Evolutionary conservation across 2,888 invertebrate species (phyloP), one percentile per base, ranked within the genome.

Genomic region (Criorhina ranunculi): DNA sequence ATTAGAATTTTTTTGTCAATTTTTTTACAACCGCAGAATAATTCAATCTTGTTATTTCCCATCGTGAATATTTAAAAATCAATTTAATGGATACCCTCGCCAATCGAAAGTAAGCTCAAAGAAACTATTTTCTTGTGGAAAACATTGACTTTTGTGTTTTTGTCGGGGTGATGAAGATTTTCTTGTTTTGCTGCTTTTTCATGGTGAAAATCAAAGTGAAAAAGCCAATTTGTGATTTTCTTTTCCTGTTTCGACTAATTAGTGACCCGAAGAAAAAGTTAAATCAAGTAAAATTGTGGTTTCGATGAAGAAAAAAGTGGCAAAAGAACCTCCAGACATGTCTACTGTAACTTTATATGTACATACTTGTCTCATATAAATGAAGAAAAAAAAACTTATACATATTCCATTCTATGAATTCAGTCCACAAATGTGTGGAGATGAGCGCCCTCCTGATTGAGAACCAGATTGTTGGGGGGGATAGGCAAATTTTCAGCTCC

Each of bases 81-180:
- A 57, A 62, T 19, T 69, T 17, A 57, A 80, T 80, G 80, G 70
- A 80, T 57, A 66, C 19, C 17, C 17, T 5, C 55, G 15, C n/a
- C 24, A 66, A 46, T 46, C 59, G 59, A 85, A 80, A 70, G 85
- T 85, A 80, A 85, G 85, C 69, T n/a, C 5, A 37, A 64, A 33
- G 40, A 12, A n/a, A 73, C 37, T 12, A 77, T 44, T 55, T 59
- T 37, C 15, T 15, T n/a, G 51, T 60, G 67, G n/a, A 60, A 77
- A 77, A 55, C 55, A 60, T 57, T 46, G 11, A 40, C 11, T 59
- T 40, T 69, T 40, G 7, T 35, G 24, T 53, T 11, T 40, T 29
- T 67, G 62, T 49, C 15, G 59, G 67, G 55, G 44, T 78, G 73
- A 78, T 78, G 73, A 78, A 78, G 73, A 83, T 77, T 70, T 70